phyloP scores from a whole-genome alignment of 2,113 vertebrate species.

The Prionailurus bengalensis region DNA sequence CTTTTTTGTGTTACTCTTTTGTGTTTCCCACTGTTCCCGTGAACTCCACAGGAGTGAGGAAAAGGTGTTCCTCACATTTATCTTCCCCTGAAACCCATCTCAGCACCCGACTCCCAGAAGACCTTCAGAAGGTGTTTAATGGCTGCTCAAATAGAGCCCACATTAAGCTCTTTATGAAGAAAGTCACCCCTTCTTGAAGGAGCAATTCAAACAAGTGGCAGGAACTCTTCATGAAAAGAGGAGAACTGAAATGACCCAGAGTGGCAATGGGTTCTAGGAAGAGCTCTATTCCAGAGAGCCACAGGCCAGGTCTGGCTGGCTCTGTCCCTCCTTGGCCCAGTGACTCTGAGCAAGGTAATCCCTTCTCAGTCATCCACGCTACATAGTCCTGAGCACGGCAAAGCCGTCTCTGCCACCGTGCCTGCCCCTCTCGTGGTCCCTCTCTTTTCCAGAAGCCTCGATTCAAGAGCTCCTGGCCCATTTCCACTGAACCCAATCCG shows the following conservation, averaged over 20 bases:
- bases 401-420: background rate
- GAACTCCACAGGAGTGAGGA: background rate
- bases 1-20: background rate
- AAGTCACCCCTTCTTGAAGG: background rate
- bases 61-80: background rate
- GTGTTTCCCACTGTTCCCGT: background rate
- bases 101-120: background rate
- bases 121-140: background rate
- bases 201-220: background rate
- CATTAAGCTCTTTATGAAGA: background rate
- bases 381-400: background rate
- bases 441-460: background rate
- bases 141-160: background rate
- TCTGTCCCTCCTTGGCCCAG: background rate
- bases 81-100: background rate
- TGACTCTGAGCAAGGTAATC: background rate
- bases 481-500: background rate
- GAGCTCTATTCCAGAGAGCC: background rate
- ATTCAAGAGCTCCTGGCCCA: background rate
- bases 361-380: background rate
- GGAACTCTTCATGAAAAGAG: background rate
- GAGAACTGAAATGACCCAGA: background rate
- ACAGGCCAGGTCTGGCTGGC: background rate
- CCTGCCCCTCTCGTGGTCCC: background rate
- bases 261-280: background rate